Base-by-base conservation (phyloP, 53 echinoderm and acorn worm genomes). In the Crossaster papposus region DNA sequence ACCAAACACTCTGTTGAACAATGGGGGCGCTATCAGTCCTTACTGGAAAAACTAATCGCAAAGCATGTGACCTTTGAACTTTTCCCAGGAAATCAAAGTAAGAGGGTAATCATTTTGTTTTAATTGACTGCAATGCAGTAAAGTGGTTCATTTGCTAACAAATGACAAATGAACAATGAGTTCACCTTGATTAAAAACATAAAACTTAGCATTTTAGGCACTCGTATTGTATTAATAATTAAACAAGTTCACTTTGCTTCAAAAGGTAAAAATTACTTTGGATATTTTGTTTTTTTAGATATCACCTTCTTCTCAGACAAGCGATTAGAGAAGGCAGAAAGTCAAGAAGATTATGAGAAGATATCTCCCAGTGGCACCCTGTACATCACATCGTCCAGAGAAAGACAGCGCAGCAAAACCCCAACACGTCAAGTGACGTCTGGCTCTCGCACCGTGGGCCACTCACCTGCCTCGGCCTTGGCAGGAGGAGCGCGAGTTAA, bases 271-370 rank as follows among this genome's bases (percentile, higher is more conserved):
- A 2, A 58, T 11, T 20, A 11, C 17, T 18, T 58, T 58, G 22
- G 9, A 7, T 44, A 9, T 44, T 17, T 24, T 79, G 30, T 79
- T 22, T 54, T 29, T 18, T 4, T 90, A 97, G 97, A 97, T 87
- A 94, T 97, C 55, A 92, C 97, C 30, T 97, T 91, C 65, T 95
- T 97, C 81, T 90, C 94, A 1, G 97, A 97, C 85, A 97, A 97
- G 79, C 85, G 90, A 58, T 34, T 97, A 65, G 97, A 97, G 77
- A 94, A 95, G 36, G 95, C 92, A 29, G 90, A 84, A 14, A 90
- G 88, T 1, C 95, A 95, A 75, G 94, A 92, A 55, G 95, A 97
- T 18, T 95, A 92, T 53, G 97, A 97, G 37, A 82, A 92, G 70
- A 91, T 95, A 28, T 71, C 75, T 1, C 97, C 97, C 10, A 82